Evolutionary conservation across 2,888 invertebrate genomes (phyloP).

Genomic region (Parnassius mnemosyne): DNA sequence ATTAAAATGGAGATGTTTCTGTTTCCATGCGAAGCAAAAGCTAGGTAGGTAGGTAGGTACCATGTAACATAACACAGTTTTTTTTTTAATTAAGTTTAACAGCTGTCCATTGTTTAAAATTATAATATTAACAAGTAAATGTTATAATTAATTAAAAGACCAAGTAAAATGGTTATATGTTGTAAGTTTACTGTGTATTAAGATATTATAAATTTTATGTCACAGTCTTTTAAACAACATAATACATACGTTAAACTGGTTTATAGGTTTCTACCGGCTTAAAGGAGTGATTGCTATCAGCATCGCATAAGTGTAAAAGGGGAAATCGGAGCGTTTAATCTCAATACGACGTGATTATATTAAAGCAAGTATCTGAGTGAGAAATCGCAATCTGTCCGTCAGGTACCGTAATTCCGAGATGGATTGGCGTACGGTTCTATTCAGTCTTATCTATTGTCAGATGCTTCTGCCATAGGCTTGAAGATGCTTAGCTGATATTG

Average conservation of each 20-base stretch:
- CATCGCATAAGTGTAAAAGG: not conserved
- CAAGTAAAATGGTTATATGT: too few species aligned
- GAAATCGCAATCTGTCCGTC: constrained; percentile 16
- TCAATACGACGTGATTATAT: constrained; percentile 17
- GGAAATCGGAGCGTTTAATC: constrained; percentile 16
- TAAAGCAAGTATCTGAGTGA: constrained; percentile 13
- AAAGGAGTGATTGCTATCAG: too few species aligned
- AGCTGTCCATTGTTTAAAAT: not conserved
- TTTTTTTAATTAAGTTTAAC: not conserved
- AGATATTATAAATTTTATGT: too few species aligned
- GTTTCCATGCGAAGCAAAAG: too few species aligned
- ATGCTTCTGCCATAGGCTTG: constrained; percentile 1
- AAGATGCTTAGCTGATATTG: not conserved
- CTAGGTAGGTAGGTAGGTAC: too few species aligned
- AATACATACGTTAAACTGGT: too few species aligned
- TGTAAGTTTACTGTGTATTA: too few species aligned
- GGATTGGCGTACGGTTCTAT: constrained; percentile 17
- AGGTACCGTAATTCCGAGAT: constrained; percentile 22
- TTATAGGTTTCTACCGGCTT: too few species aligned
- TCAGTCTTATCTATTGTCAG: constrained; percentile 10
- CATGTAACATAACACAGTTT: too few species aligned
- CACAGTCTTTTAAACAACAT: too few species aligned
- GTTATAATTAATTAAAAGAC: not conserved
- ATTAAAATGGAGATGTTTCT: too few species aligned
- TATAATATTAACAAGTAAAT: too few species aligned